Conservation (phyloP, 2,113 vertebrate species). For the Cettia cetti region DNA sequence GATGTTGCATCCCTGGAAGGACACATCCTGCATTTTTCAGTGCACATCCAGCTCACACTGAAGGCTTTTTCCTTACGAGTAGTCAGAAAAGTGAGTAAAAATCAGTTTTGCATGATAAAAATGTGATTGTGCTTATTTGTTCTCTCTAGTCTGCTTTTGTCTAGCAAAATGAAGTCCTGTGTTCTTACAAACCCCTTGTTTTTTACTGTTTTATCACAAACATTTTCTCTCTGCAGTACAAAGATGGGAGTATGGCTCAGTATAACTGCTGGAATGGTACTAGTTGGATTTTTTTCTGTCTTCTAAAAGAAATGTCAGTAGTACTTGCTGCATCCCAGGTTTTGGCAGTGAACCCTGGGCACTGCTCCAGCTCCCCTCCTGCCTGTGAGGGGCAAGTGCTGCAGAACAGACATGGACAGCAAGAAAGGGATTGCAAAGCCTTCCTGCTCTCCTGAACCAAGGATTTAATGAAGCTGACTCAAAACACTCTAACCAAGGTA, state of each 20-base stretch:
- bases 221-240: not conserved
- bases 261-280: not conserved
- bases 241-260: not conserved
- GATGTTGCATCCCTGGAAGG: not conserved
- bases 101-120: not conserved
- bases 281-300: not conserved
- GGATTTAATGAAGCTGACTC: not conserved
- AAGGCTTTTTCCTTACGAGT: not conserved
- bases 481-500: not conserved
- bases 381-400: not conserved
- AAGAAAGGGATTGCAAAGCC: not conserved
- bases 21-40: not conserved
- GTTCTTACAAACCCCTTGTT: not conserved
- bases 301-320: not conserved
- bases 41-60: not conserved
- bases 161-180: not conserved
- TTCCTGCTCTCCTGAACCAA: not conserved
- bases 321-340: not conserved
- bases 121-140: not conserved
- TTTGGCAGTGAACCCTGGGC: not conserved
- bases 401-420: not conserved
- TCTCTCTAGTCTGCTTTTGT: not conserved
- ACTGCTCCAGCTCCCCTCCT: not conserved
- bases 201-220: not conserved
- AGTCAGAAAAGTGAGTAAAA: not conserved